phyloP scores from a whole-genome alignment of 2,888 invertebrate genomes.

The Acronicta leporina region DNA sequence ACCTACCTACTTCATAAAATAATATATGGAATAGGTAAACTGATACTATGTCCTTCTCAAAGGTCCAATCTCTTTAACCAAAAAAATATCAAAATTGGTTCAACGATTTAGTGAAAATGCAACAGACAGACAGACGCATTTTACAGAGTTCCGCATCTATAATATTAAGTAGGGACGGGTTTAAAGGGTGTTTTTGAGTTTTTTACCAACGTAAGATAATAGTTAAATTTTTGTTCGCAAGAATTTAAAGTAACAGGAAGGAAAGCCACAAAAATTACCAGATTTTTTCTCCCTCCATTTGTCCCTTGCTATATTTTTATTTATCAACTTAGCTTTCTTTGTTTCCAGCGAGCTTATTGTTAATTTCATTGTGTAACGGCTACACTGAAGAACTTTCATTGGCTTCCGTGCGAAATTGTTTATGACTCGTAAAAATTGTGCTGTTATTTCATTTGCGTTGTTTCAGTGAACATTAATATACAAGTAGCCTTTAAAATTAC shows the following conservation, averaged over 20 bases:
- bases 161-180: no score
- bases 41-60: no score
- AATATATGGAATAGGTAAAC: no score
- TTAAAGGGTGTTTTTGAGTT: no score
- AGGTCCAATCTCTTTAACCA: no score
- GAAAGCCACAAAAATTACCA: conserved; percentile 61
- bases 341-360: conserved; percentile 71
- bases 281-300: conserved; percentile 66
- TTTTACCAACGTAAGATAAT: no score
- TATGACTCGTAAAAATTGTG: conserved; percentile 65
- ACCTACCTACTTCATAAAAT: no score
- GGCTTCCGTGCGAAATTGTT: conserved; percentile 68
- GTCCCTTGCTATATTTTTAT: conserved; percentile 75
- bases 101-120: no score
- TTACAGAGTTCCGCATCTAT: no score
- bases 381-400: conserved; percentile 67
- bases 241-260: conserved; percentile 37
- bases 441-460: conserved; percentile 56
- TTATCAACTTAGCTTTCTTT: conserved; percentile 73
- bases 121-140: no score
- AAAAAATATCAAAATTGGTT: no score
- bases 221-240: conserved; percentile 10
- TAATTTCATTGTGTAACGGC: conserved; percentile 72
- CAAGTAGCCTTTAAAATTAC: conserved; percentile 17
- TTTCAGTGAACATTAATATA: conserved; percentile 41